Evolutionary conservation across 1,140 invertebrate species (phyloP).

Genomic region (Stegodyphus dumicola): DNA sequence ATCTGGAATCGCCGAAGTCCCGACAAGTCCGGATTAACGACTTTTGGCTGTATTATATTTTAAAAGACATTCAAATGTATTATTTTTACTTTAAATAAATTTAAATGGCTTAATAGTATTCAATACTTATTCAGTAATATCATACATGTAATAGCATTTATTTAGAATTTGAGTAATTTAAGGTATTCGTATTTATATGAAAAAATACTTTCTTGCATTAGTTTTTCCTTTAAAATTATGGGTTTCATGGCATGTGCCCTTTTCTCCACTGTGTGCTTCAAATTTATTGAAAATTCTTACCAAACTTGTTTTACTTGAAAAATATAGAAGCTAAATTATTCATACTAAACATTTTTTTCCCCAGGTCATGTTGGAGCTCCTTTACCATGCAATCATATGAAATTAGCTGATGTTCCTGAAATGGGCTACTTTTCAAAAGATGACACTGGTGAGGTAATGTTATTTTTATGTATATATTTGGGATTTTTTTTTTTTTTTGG

Average conservation of each 20-base stretch:
- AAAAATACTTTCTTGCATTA: neutral
- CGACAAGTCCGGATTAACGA: no score
- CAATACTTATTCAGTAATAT: no score
- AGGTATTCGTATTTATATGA: no score
- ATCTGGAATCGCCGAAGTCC: no score
- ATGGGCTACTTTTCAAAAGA: conserved; percentile 95
- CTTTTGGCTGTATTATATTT: no score
- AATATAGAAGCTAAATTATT: neutral
- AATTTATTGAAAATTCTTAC: neutral
- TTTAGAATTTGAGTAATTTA: no score
- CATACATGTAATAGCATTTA: no score
- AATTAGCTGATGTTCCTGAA: conserved; percentile 95
- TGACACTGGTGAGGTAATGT: conserved; percentile 77
- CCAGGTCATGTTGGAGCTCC: conserved; percentile 86
- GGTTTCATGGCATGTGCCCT: neutral
- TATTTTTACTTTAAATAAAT: no score
- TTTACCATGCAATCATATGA: conserved; percentile 89
- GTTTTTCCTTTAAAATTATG: neutral
- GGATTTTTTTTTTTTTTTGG: no score
- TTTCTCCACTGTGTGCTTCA: neutral
- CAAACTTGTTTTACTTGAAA: neutral
- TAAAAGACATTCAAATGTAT: no score
- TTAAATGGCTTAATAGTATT: no score
- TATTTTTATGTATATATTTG: neutral
- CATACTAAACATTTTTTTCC: neutral